phyloP scores from a whole-genome alignment of 2,888 invertebrate genomes.

The Aricia artaxerxes region DNA sequence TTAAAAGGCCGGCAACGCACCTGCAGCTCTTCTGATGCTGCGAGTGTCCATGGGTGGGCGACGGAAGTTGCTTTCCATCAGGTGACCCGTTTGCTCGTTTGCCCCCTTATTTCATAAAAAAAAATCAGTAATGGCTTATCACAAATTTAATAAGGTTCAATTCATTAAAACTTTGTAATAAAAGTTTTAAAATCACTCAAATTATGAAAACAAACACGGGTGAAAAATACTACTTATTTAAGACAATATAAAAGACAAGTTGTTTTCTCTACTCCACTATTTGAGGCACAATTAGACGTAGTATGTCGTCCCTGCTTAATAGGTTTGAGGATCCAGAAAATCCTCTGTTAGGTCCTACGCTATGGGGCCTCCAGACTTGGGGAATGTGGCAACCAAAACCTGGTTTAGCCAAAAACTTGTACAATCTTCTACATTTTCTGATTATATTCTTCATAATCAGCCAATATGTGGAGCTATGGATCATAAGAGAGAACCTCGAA shows the following conservation, averaged over 20 bases:
- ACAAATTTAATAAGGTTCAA: too few species aligned
- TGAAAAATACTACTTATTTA: not conserved
- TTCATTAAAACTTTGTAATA: too few species aligned
- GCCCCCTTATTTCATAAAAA: not conserved
- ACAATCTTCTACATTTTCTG: constrained; percentile 51
- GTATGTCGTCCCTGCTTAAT: constrained; percentile 37
- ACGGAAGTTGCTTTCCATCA: too few species aligned
- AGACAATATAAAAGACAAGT: not conserved
- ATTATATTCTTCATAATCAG: constrained; percentile 57
- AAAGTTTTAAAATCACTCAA: not conserved
- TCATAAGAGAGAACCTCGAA: constrained; percentile 54
- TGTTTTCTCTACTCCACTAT: not conserved
- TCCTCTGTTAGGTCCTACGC: constrained; percentile 57
- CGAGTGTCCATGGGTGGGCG: too few species aligned
- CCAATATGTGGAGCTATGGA: constrained; percentile 65
- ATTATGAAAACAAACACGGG: not conserved
- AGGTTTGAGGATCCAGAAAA: constrained; percentile 49
- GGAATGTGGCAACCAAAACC: constrained; percentile 56
- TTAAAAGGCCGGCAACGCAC: too few species aligned
- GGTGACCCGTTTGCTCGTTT: too few species aligned
- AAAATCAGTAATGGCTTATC: not conserved
- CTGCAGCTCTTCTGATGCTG: too few species aligned
- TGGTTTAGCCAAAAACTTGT: constrained; percentile 44
- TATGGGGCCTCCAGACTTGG: constrained; percentile 54
- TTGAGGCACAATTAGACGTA: not conserved